These are phyloP conservation scores for Hipposideros armiger DNA, from an alignment of 2,113 vertebrate species.

Conservation along the genomic window DNA sequence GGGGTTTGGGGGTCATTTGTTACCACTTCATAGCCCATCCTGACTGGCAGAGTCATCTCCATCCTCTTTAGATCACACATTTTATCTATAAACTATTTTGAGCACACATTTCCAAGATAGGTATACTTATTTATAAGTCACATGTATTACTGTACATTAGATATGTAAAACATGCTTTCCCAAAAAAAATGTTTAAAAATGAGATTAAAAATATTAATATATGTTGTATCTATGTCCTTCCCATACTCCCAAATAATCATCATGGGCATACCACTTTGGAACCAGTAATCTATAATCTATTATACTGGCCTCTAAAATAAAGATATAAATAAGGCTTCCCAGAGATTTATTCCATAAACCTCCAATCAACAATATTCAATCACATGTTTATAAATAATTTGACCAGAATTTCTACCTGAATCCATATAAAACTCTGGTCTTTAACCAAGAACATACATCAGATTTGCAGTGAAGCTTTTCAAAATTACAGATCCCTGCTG, in stretches of 20 bases:
- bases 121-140: background rate
- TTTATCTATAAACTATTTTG: background rate
- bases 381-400: slow-evolving; percentile 8
- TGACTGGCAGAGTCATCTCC: background rate
- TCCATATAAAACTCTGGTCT: background rate
- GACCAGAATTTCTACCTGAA: slow-evolving; percentile 15
- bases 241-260: background rate
- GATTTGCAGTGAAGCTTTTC: background rate
- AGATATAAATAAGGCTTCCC: background rate
- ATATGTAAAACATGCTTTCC: background rate
- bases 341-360: background rate
- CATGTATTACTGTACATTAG: background rate
- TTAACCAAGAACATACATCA: background rate
- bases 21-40: background rate
- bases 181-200: background rate
- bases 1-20: background rate
- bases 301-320: background rate
- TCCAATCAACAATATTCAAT: slow-evolving; percentile 18
- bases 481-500: background rate
- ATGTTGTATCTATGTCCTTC: background rate
- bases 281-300: background rate
- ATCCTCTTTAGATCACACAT: background rate
- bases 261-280: background rate
- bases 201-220: background rate
- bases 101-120: background rate